Evolutionary conservation across 1,140 invertebrate genomes (phyloP).

Genomic region (Coboldia fuscipes): DNA sequence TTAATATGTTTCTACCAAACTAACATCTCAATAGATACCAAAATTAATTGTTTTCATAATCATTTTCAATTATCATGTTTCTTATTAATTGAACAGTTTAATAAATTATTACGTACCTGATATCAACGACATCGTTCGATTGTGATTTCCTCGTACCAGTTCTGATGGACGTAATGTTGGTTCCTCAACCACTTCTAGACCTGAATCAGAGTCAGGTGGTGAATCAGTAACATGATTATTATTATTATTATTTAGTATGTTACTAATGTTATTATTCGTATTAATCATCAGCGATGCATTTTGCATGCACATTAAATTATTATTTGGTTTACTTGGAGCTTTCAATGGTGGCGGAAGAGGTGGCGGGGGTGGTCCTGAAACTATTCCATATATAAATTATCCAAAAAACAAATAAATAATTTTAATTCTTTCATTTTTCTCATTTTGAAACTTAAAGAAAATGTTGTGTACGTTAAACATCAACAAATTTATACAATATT

Average conservation of each 20-base stretch:
- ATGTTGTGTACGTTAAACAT: too few species aligned
- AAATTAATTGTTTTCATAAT: too few species aligned
- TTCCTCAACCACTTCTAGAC: slow-evolving; percentile 31
- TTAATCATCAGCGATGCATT: background rate
- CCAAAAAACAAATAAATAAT: too few species aligned
- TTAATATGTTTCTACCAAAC: too few species aligned
- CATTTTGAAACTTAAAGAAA: too few species aligned
- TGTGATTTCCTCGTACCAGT: slow-evolving; percentile 25
- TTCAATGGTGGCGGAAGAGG: slow-evolving; percentile 32
- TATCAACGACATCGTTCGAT: slow-evolving; percentile 22
- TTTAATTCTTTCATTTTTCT: too few species aligned
- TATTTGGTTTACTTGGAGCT: slow-evolving; percentile 15
- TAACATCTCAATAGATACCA: too few species aligned
- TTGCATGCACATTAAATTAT: slow-evolving; percentile 1
- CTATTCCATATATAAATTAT: too few species aligned
- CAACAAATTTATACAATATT: too few species aligned
- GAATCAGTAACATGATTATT: background rate
- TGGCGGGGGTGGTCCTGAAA: slow-evolving; percentile 29
- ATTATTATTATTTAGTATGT: slow-evolving; percentile 3
- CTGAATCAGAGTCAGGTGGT: slow-evolving; percentile 16
- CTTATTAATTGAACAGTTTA: too few species aligned
- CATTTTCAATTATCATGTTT: background rate
- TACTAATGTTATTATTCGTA: slow-evolving; percentile 1
- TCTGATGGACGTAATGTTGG: slow-evolving; percentile 34
- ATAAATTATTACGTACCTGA: slow-evolving; percentile 14